Evolutionary conservation across 2,888 invertebrate species (phyloP), one percentile per base, ranked within the genome.

Genomic region (Pachymerium ferrugineum): DNA sequence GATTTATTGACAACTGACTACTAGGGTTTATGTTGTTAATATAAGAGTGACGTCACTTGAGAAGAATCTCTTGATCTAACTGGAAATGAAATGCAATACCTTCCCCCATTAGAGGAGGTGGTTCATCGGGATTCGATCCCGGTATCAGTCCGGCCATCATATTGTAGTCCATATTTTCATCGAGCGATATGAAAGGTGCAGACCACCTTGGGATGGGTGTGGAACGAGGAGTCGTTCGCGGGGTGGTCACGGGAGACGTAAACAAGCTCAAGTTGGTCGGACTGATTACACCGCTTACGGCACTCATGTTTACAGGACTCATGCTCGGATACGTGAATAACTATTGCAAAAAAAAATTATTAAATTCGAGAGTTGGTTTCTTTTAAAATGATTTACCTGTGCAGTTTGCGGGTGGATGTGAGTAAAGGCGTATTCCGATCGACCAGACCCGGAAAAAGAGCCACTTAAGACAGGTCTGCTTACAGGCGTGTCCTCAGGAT

Each of bases 311-410:
- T 79, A 89, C 90, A 81, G 93, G 91, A 81, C 92, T 90, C 81
- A 92, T 88, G 80, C 89, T 89, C 77, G 94, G 91, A 85, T 96
- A 96, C 79, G 92, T 93, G 86, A 96, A 93, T 80, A 97, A 89
- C 96, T 96, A 38, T 38, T 38, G n/a, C 14, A 28, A 30, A 62
- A 72, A 38, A 69, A 75, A 47, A 22, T 29, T 5, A 19, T 22
- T 10, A 72, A 19, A 4, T 29, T 10, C n/a, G 38, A 35, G 38
- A 35, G n/a, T 10, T n/a, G 38, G 10, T n/a, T 35, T 10, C n/a
- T 12, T 35, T 12, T 35, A 12, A 35, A 54, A 54, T 16, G 6
- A 6, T 16, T 54, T 25, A 82, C 82, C 80, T 83, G 83, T 74
- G 81, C 80, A 69, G 82, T 79, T 83, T 95, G 95, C 79, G 93